Percentiles rank a stretch among this genome's conserved stretches.
phyloP scores from a whole-genome alignment of 2,797 vertebrate genomes.

The Platyrinchus mystaceus region DNA sequence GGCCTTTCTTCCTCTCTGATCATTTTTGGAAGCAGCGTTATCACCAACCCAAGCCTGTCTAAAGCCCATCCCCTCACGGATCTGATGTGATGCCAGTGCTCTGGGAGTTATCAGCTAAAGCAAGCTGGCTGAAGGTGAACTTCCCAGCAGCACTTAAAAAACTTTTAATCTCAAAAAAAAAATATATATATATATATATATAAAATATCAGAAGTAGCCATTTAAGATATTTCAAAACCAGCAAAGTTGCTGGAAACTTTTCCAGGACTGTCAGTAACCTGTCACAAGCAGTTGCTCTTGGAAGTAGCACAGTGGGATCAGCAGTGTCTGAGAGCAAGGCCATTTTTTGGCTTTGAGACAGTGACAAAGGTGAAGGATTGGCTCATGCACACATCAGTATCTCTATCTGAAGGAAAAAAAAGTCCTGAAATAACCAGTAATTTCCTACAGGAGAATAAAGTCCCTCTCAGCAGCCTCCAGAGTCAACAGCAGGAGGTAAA shows the following conservation, averaged over 20 bases:
- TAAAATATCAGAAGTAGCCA: not conserved
- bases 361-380: not conserved
- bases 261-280: not conserved
- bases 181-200: too few relatives aligned
- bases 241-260: not conserved
- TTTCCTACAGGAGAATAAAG: not conserved
- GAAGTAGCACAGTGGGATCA: not conserved
- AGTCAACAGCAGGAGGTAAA: not conserved
- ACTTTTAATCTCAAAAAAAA: not conserved
- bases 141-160: not conserved
- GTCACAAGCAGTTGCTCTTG: not conserved
- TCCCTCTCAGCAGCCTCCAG: not conserved
- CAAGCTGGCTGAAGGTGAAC: conserved; percentile 41
- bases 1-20: not conserved
- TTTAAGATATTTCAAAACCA: not conserved
- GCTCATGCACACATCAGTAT: not conserved
- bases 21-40: conserved; percentile 1
- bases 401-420: not conserved
- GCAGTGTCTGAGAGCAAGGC: not conserved
- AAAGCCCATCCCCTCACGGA: not conserved
- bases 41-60: not conserved
- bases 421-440: not conserved
- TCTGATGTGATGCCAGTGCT: not conserved
- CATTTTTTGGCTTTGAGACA: not conserved
- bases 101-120: not conserved